Base-by-base conservation (phyloP, 2,888 invertebrate genomes). In the Orthosia gothica region DNA sequence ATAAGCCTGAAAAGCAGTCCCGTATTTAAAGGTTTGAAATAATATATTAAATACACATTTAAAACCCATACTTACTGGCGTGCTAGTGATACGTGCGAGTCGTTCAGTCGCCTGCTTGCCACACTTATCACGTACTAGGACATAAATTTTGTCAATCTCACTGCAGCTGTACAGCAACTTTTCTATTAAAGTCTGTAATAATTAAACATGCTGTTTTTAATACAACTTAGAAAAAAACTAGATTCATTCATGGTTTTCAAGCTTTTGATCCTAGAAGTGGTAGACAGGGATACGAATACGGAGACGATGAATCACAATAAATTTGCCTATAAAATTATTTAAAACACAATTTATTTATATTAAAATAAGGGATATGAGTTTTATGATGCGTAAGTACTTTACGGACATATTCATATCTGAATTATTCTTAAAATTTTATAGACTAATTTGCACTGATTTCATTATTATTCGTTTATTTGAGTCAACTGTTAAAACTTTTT, bases 181-280 rank as follows among this genome's bases (percentile, higher is more conserved):
- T 81, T 91, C 90, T 72, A 91, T 82, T 68, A 90, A 73, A 50
- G 86, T 88, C 91, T 91, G 82, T 58, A 89, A 91, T 74, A 67
- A 83, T 79, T 68, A 73, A 83, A 74, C 52, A 72, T 52, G 47
- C 58, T 45, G 32, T 67, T 71, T 70, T 77, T 55, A 74, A 65
- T 69, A 73, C 61, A 61, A 76, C 70, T 70, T 54, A 66, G 55
- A 54, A 64, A 47, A 13, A 45, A 66, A 78, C 55, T 81, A n/a
- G n/a, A n/a, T 81, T 62, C 40, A 13, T 40, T 57, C 45, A 65
- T 64, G 32, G 26, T 47, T 9, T 13, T 26, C 5, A 40, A 26
- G 13, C 2, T 32, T 45, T 13, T 55, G 4, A 40, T 49, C 2
- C 26, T 74, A 45, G 13, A 26, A 62, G 0, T 1, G 2, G 12